Base-by-base conservation (phyloP, 2,113 vertebrate genomes). In the Hippocampus mohnikei region DNA sequence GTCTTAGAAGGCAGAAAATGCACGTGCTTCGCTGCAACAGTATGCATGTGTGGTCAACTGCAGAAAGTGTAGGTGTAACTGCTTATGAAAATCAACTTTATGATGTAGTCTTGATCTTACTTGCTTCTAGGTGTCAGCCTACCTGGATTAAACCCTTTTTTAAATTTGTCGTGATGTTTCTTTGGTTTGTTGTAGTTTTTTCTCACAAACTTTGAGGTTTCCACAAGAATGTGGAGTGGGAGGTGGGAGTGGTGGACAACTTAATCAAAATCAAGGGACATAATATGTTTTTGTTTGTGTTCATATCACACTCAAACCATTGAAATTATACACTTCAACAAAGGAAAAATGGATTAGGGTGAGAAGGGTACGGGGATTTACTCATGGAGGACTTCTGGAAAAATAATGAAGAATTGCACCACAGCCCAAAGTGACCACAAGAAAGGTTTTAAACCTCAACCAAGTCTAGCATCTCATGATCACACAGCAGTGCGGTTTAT, bases 341-440 rank as follows among this genome's bases (percentile, higher is more conserved):
- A 56, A 71, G 48, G 73, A 78, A 64, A 62, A 65, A 27, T 9
- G 12, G 25, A 42, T 40, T 21, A 27, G 16, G 65, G 29, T 29
- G 77, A 60, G 67, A 67, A 9, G 75, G 37, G 72, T 55, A 74
- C 7, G 42, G 25, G 48, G 59, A 66, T 69, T 72, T 74, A 81
- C 2, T 65, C 66, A 80, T 80, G 71, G 72, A 82, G 74, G 70
- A 70, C 68, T 59, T 62, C 62, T 23, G 13, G 60, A 48, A 63
- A 50, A 21, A 55, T 52, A 69, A 71, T 72, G 68, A 67, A 66
- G 62, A 80, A 74, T 58, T 29, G 71, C 74, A 72, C 48, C 11
- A 48, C 82, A 73, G 77, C 85, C 83, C 85, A 90, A 90, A 89
- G 86, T 27, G 9, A 85, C 88, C 88, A 89, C 89, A 90, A 87